phyloP scores from a whole-genome alignment of 2,113 vertebrate species.

The Sander vitreus region DNA sequence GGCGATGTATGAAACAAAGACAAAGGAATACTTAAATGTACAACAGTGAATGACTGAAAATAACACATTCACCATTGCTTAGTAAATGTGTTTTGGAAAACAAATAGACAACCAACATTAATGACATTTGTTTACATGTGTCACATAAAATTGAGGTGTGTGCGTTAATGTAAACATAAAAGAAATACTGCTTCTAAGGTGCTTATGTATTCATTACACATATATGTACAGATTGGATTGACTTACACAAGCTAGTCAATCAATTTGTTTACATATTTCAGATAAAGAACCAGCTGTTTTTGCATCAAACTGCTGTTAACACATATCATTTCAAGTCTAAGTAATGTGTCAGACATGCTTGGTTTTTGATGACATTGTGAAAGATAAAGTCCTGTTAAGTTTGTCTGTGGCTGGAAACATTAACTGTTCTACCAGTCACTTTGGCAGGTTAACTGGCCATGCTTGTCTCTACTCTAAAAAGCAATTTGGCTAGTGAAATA shows the following conservation, averaged over 20 bases:
- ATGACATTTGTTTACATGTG: slow-evolving; percentile 40
- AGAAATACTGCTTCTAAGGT: slow-evolving; percentile 40
- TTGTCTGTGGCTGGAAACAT: slow-evolving; percentile 13
- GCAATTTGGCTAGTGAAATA: slow-evolving; percentile 17
- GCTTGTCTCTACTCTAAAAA: slow-evolving; percentile 3
- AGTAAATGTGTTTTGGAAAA: slow-evolving; percentile 42
- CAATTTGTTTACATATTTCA: background rate
- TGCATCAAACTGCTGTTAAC: background rate
- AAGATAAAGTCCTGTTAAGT: background rate
- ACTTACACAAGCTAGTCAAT: slow-evolving; percentile 43
- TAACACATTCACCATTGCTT: background rate
- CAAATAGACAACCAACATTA: slow-evolving; percentile 1
- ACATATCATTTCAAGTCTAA: background rate
- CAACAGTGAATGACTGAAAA: slow-evolving; percentile 25
- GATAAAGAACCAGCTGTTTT: slow-evolving; percentile 12
- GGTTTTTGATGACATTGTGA: background rate
- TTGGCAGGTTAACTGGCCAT: slow-evolving; percentile 26
- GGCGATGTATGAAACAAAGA: slow-evolving; percentile 46
- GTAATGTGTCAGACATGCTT: slow-evolving; percentile 7
- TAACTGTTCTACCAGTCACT: background rate
- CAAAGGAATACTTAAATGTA: slow-evolving; percentile 36
- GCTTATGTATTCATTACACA: slow-evolving; percentile 35
- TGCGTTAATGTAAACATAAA: slow-evolving; percentile 36
- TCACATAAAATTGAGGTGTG: slow-evolving; percentile 50
- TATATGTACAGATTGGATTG: slow-evolving; percentile 58